Percentiles rank a stretch among this genome's conserved stretches.
Conservation (phyloP, 2,797 vertebrate species). For the Tenualosa thibaudeaui region DNA sequence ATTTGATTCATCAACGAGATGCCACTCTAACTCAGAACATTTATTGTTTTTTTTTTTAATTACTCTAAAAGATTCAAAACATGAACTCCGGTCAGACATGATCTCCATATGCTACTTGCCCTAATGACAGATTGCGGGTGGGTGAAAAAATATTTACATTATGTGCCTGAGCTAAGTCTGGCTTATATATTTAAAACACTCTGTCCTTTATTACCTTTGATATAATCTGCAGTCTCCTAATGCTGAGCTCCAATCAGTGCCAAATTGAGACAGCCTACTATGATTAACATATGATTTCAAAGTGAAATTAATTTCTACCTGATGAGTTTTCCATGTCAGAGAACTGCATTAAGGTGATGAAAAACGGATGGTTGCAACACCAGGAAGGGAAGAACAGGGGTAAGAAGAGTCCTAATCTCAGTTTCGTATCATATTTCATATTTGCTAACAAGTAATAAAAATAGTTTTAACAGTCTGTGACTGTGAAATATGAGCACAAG, state of each 20-base stretch:
- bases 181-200: conserved; percentile 44
- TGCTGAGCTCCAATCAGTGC: conserved; percentile 26
- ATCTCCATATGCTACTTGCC: conserved; percentile 46
- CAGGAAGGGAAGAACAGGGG: background rate
- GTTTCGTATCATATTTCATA: conserved; percentile 10
- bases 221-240: conserved; percentile 43
- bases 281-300: conserved; percentile 48
- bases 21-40: background rate
- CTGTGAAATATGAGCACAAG: conserved; percentile 19
- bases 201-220: conserved; percentile 42
- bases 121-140: conserved; percentile 37
- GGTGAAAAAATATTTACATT: background rate
- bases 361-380: conserved; percentile 13
- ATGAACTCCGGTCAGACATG: conserved; percentile 39
- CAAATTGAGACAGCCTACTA: conserved; percentile 40
- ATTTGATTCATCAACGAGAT: conserved; percentile 9
- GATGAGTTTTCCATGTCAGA: conserved; percentile 39
- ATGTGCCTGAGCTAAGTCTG: conserved; percentile 31
- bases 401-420: background rate
- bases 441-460: conserved; percentile 18
- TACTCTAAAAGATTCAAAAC: conserved; percentile 28
- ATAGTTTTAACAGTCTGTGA: conserved; percentile 29
- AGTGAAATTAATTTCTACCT: conserved; percentile 44
- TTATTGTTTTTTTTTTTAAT: conserved; percentile 22
- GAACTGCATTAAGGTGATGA: conserved; percentile 39